Base-by-base conservation (phyloP, 2,113 vertebrate species). In the Otus sunia region DNA sequence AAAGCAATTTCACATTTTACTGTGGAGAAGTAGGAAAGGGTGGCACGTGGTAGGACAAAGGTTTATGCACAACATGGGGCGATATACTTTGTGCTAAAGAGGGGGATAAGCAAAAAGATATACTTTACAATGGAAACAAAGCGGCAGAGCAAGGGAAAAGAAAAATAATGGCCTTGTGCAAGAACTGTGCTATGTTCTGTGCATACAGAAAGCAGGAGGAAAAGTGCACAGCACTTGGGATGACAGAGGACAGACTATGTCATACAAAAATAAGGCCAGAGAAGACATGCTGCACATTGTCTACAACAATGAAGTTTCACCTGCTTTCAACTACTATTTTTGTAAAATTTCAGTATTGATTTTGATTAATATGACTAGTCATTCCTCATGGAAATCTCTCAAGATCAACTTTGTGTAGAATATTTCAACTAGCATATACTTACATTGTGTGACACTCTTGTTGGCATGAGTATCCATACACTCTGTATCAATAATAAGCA, bases 121-220 rank as follows among this genome's bases (percentile, higher is more conserved):
- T 15, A 14, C 36, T 69, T 43, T 8, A 67, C 13, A 60, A 17
- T 39, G 59, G 14, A 34, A 34, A 63, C 10, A 32, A 8, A 29
- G 26, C n/a, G n/a, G 29, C 14, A 81, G 43, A 53, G 37, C 18
- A 29, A 49, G 26, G 32, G 32, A 58, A 21, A 62, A 39, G 34
- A 18, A 36, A 82, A 63, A 63, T 20, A 25, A 23, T 1, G 18
- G 43, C 22, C 30, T 45, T 22, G 5, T 0, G 0, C 0, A 43
- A 41, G 16, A 37, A 32, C 26, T 5, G 25, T 45, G 47, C 8
- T 25, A 3, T 36, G 19, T 76, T n/a, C 23, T 47, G 25, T 27
- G 58, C 32, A 4, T 18, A 37, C 15, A 58, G 62, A 69, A 62
- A 36, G n/a, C 25, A 19, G 49, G 10, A 58, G 34, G 15, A 81